Percentiles rank a stretch among this genome's conserved stretches.
Conservation (phyloP, 1,140 invertebrate genomes). For the Tetramorium parvispinum region DNA sequence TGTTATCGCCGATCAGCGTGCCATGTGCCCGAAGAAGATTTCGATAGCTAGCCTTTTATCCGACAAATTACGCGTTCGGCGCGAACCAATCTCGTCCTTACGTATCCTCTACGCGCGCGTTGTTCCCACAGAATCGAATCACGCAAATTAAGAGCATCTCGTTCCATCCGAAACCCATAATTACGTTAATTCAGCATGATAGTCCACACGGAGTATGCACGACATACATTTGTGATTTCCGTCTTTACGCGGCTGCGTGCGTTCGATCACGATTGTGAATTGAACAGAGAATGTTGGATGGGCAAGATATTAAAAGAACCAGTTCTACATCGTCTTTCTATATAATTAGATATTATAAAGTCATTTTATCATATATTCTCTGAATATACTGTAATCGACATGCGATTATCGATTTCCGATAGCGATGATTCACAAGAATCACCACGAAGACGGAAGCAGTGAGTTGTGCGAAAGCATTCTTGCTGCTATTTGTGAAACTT, state of each 20-base stretch:
- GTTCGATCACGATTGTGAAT: neutral
- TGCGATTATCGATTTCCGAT: constrained; percentile 11
- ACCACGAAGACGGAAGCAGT: neutral
- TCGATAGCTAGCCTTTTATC: constrained; percentile 48
- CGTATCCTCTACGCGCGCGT: neutral
- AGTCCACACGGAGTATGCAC: neutral
- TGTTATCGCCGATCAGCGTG: constrained; percentile 38
- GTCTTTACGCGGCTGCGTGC: neutral
- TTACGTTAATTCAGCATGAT: constrained; percentile 31
- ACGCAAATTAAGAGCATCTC: constrained; percentile 16
- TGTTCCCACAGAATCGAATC: constrained; percentile 51
- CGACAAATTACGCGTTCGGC: constrained; percentile 31
- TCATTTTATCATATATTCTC: neutral
- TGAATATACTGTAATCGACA: neutral
- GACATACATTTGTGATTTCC: constrained; percentile 29
- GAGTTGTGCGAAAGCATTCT: neutral
- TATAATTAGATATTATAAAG: constrained; percentile 34
- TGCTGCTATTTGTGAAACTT: neutral
- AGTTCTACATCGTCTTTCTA: neutral
- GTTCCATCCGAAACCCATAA: constrained; percentile 17
- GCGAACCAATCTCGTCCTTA: constrained; percentile 21
- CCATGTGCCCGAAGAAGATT: constrained; percentile 35
- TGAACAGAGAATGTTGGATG: neutral
- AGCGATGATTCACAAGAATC: neutral
- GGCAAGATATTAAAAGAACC: neutral